phyloP scores from a whole-genome alignment of 2,113 vertebrate species.

The Osmerus mordax region DNA sequence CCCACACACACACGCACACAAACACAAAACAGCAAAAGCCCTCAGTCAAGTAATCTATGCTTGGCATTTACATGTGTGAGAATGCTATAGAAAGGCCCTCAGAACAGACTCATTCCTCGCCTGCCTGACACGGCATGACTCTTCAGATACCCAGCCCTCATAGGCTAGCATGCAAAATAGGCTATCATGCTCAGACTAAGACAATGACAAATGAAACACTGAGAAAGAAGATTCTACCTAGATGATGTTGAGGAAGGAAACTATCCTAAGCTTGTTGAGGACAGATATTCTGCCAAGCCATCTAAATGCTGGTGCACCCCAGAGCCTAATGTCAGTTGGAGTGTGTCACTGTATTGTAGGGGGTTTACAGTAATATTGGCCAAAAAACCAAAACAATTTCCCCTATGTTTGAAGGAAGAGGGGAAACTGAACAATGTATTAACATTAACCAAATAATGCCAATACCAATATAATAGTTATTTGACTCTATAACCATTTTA shows the following conservation, averaged over 20 bases:
- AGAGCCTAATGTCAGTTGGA: too few species aligned
- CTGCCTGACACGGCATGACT: background rate
- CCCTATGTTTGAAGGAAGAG: too few species aligned
- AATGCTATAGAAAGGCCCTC: background rate
- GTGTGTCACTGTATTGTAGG: too few species aligned
- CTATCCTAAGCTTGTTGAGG: too few species aligned
- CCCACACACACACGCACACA: conserved; percentile 7
- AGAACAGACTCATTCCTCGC: background rate
- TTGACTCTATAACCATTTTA: too few species aligned
- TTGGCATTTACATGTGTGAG: conserved; percentile 8
- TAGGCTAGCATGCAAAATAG: conserved; percentile 1
- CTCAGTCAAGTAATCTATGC: conserved; percentile 6
- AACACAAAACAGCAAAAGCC: background rate
- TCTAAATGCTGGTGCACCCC: too few species aligned
- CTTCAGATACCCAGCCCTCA: background rate
- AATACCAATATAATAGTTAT: too few species aligned
- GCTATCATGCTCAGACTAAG: conserved; percentile 41
- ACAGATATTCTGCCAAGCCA: too few species aligned
- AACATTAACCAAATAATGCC: too few species aligned
- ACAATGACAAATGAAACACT: conserved; percentile 26
- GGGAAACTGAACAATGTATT: too few species aligned
- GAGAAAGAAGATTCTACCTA: conserved; percentile 18
- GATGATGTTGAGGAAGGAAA: background rate
- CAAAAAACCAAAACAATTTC: too few species aligned
- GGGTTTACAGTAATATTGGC: too few species aligned